Evolutionary conservation across 30 jellyfish, hydroid and myxozoan genomes (phyloP), one percentile per base, ranked within the genome.

Genomic region (Turritopsis dohrnii): DNA sequence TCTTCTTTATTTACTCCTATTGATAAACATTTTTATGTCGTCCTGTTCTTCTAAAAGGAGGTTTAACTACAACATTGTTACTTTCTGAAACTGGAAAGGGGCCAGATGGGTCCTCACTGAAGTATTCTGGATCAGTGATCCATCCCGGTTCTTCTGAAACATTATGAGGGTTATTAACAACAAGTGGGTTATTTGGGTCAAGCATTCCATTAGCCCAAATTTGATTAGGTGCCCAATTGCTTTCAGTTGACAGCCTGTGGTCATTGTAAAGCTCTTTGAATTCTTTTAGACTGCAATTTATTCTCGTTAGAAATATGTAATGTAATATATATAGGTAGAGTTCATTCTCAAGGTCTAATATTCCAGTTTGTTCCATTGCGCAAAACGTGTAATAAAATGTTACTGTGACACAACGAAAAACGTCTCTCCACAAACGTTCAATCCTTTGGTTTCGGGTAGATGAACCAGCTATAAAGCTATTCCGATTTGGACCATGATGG

Each of bases 301-400:
- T 84, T 24, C 91, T 25, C 54, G 24, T 20, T 1, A 75, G 66
- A 52, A 25, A 84, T 3, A 72, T 82, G 1, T n/a, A 22, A 28
- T 84, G 88, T 25, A 84, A 54, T 1, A 80, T 21, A 60, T 29
- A 84, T 8, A 84, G 8, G 54, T 84, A 88, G 22, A 52, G 41
- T 16, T 41, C 66, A 76, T 85, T 85, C 29, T 85, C 89, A 7
- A 79, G 16, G 75, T 85, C 76, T 26, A 85, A 52, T 25, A 85
- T 7, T 22, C 90, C 89, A 27, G 76, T 26, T 53, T 85, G 90
- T 71, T 85, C 93, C 93, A 85, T 76, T 54, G 84, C 93, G 52
- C 76, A 85, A 72, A 79, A 85, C 13, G 53, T 18, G 71, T 79
- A 79, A 60, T 85, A 66, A 26, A 66, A 66, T 7, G 8, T 1